Evolutionary conservation across 2,888 invertebrate species (phyloP).

Genomic region (Kryphioiulus occultus): DNA sequence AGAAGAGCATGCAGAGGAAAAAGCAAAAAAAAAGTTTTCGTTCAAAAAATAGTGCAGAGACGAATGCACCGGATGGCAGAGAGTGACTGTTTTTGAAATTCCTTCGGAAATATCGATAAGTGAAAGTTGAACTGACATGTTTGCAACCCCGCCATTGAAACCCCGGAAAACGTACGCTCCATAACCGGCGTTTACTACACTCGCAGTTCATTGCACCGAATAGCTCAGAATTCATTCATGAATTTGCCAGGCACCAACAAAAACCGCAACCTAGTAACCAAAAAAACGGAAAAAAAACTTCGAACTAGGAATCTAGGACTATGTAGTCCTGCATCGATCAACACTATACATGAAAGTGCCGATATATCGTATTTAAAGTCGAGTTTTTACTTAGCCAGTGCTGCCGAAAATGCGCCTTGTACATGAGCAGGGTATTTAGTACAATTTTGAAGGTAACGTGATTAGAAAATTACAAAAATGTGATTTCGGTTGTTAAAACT

Average conservation of each 20-base stretch:
- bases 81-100: neutral
- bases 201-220: neutral
- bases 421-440: too few relatives aligned
- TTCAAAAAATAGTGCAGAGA: conserved; percentile 27
- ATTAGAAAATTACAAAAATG: too few relatives aligned
- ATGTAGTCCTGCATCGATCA: conserved; percentile 6
- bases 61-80: conserved; percentile 13
- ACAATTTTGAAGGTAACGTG: too few relatives aligned
- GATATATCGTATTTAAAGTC: conserved; percentile 13
- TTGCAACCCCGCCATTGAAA: neutral
- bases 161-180: neutral
- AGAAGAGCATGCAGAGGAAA: neutral
- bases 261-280: conserved; percentile 30
- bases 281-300: neutral
- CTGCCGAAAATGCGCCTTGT: neutral
- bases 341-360: neutral
- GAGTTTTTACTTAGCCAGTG: neutral
- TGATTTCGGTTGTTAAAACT: too few relatives aligned
- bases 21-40: neutral
- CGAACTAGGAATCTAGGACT: conserved; percentile 27
- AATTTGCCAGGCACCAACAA: neutral
- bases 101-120: conserved; percentile 17
- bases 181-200: conserved; percentile 7
- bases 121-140: conserved; percentile 35
- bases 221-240: conserved; percentile 31